These are phyloP conservation scores for Oncorhynchus nerka DNA, from an alignment of 2,113 vertebrate species.

Conservation along the genomic window DNA sequence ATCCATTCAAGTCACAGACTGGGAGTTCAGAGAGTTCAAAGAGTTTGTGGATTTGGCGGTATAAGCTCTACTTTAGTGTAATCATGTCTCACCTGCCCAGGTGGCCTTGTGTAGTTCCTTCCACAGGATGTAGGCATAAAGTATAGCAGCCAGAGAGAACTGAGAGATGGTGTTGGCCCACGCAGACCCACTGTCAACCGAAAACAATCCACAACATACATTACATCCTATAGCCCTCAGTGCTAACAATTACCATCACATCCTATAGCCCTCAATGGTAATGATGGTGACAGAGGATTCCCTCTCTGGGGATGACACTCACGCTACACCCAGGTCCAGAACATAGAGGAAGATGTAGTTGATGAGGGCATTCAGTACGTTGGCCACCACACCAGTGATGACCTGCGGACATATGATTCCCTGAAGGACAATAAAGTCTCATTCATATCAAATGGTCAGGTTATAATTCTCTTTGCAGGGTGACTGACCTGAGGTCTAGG, in stretches of 20 bases:
- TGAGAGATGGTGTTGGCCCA: constrained; percentile 80
- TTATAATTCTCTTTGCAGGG: background rate
- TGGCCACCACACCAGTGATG: constrained; percentile 80
- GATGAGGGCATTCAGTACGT: constrained; percentile 81
- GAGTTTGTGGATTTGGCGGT: too few species aligned
- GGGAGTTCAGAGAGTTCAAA: too few species aligned
- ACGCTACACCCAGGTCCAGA: constrained; percentile 84
- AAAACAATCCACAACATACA: background rate
- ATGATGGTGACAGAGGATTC: too few species aligned
- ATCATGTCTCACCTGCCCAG: constrained; percentile 79
- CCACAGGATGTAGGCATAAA: constrained; percentile 77
- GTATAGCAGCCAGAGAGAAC: constrained; percentile 72
- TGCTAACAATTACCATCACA: too few species aligned
- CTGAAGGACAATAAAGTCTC: constrained; percentile 61
- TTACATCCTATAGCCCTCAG: background rate
- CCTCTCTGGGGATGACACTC: constrained; percentile 63
- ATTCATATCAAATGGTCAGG: background rate
- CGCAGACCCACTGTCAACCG: constrained; percentile 81
- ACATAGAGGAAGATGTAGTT: constrained; percentile 82
- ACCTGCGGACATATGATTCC: constrained; percentile 87
- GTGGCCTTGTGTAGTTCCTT: constrained; percentile 81
- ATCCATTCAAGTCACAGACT: background rate
- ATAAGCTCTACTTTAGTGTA: too few species aligned
- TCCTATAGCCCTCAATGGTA: too few species aligned
- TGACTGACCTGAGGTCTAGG: background rate